Percentiles rank a stretch among this genome's conserved stretches.
Conservation (phyloP, 2,113 vertebrate species). For the Chelonoidis abingdonii region DNA sequence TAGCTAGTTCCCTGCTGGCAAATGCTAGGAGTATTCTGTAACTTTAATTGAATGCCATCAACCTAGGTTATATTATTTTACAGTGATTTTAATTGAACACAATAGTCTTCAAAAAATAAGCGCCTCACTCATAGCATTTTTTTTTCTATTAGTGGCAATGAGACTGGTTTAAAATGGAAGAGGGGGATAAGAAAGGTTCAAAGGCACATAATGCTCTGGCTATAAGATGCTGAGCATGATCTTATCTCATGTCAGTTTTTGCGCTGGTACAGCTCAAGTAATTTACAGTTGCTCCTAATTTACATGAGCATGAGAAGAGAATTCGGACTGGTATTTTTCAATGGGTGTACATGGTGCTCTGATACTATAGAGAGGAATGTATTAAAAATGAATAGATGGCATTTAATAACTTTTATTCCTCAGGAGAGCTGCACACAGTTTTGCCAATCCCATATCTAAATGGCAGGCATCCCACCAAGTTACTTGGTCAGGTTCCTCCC, state of each 20-base stretch:
- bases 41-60: not conserved
- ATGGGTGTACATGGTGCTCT: not conserved
- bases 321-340: not conserved
- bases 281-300: not conserved
- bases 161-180: not conserved
- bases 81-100: not conserved
- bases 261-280: fast-evolving
- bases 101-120: not conserved
- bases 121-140: not conserved
- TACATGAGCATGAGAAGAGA: not conserved
- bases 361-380: not conserved
- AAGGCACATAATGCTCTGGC: fast-evolving
- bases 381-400: not conserved
- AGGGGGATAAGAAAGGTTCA: fast-evolving
- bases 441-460: not conserved
- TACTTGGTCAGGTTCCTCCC: too few species aligned
- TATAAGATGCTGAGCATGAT: fast-evolving
- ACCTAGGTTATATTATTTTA: not conserved
- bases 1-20: not conserved
- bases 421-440: not conserved
- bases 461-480: too few species aligned
- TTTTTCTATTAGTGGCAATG: not conserved
- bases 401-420: not conserved
- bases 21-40: not conserved
- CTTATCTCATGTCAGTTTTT: not conserved